These are phyloP conservation scores for Hermatobates lingyangjiaoensis DNA, from an alignment of 1,140 invertebrate species.

Conservation along the genomic window DNA sequence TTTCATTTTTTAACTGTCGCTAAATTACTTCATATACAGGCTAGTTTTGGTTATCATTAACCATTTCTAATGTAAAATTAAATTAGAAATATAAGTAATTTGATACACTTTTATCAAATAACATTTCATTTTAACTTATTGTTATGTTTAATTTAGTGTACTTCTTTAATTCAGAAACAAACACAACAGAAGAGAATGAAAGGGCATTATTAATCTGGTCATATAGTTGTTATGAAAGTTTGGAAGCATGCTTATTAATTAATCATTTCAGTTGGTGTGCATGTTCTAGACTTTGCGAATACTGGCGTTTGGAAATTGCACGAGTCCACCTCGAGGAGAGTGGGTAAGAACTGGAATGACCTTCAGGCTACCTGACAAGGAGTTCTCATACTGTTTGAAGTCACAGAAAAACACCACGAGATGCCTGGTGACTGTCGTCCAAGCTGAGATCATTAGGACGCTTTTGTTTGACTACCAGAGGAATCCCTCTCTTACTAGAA, in stretches of 20 bases:
- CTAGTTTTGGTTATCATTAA: too few relatives aligned
- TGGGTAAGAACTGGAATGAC: constrained; percentile 39
- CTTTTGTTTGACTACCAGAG: constrained; percentile 36
- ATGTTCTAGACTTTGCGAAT: constrained; percentile 30
- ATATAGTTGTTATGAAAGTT: neutral
- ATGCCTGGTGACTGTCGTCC: constrained; percentile 40
- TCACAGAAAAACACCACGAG: constrained; percentile 39
- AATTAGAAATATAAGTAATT: too few relatives aligned
- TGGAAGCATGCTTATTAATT: neutral
- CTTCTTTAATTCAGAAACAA: neutral
- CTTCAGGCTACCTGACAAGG: constrained; percentile 33
- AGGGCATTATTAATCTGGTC: neutral
- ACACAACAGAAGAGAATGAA: neutral
- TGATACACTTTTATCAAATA: neutral
- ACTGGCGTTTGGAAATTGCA: constrained; percentile 35
- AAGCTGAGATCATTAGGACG: constrained; percentile 44
- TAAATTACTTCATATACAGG: too few relatives aligned
- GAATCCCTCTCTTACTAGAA: neutral
- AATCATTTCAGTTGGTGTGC: neutral
- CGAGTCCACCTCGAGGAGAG: constrained; percentile 36
- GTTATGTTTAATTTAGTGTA: neutral
- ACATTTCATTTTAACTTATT: neutral
- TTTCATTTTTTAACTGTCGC: too few relatives aligned
- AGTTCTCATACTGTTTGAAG: constrained; percentile 34
- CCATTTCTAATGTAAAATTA: too few relatives aligned